Evolutionary conservation across 2,888 invertebrate genomes (phyloP).

Genomic region (Chloromyia formosa): DNA sequence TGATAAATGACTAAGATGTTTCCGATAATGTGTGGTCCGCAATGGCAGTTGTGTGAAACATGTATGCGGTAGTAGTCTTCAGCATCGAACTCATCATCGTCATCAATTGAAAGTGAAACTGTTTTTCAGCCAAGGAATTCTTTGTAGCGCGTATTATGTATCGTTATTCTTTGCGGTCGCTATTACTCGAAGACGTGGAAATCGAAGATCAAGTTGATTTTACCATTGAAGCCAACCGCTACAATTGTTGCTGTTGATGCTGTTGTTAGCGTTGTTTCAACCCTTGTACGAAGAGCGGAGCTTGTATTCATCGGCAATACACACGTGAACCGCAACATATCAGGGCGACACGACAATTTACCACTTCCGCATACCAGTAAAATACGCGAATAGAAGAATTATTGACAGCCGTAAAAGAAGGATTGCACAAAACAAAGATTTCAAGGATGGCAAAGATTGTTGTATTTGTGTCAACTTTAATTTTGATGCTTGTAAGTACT

Average conservation of each 20-base stretch:
- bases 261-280: too few species aligned
- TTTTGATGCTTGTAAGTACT: conserved; percentile 46
- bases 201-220: not conserved
- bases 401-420: conserved; percentile 8
- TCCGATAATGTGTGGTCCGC: not conserved
- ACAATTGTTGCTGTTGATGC: too few species aligned
- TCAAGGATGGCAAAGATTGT: conserved; percentile 48
- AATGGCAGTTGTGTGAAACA: not conserved
- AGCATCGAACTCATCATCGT: not conserved
- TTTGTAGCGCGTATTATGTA: not conserved
- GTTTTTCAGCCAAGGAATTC: not conserved
- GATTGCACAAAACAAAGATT: conserved; percentile 28
- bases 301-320: too few species aligned
- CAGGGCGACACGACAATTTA: not conserved
- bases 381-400: not conserved
- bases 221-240: too few species aligned
- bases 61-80: not conserved
- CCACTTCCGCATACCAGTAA: conserved; percentile 27
- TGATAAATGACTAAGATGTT: not conserved
- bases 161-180: not conserved
- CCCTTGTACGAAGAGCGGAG: too few species aligned
- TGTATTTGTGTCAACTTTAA: conserved; percentile 39
- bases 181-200: not conserved
- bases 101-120: too few species aligned
- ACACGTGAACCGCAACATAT: not conserved